Base-by-base conservation (phyloP, 2,888 invertebrate species). In the Stegana nigrithorax region DNA sequence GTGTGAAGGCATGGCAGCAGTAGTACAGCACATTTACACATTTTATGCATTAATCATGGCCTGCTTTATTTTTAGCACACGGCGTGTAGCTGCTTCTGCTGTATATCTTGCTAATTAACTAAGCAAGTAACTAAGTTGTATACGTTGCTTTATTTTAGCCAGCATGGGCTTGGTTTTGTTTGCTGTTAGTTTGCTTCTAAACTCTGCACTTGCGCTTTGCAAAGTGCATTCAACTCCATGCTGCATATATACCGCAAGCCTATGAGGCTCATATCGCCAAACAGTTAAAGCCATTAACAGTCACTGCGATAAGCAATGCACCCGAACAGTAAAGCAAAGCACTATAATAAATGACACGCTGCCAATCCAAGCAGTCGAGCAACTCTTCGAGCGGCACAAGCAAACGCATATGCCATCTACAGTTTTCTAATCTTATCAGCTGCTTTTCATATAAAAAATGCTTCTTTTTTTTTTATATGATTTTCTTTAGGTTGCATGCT, bases 291-390 rank as follows among this genome's bases (percentile, higher is more conserved):
- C n/a, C n/a, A n/a, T n/a, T n/a, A 50, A 50, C n/a, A 14, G 14
- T 50, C n/a, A 45, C 19, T 14, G 50, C 26, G 50, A 50, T 50
- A 50, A 50, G 50, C n/a, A 50, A 47, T 47, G 47, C 47, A 2
- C 47, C 21, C 42, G n/a, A 8, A 14, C 39, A 39, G 14, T 5
- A 10, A 5, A 6, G n/a, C 42, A 39, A 10, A 29, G 29, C 29
- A 39, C 39, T n/a, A n/a, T n/a, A n/a, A n/a, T n/a, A n/a, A n/a
- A n/a, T n/a, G n/a, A n/a, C n/a, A n/a, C n/a, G n/a, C n/a, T n/a
- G n/a, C n/a, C n/a, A n/a, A n/a, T n/a, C n/a, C n/a, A n/a, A n/a
- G n/a, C n/a, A n/a, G n/a, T n/a, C n/a, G n/a, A n/a, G n/a, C n/a
- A n/a, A n/a, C n/a, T n/a, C n/a, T n/a, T n/a, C n/a, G n/a, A n/a